Evolutionary conservation across 2,113 vertebrate genomes (phyloP), one percentile per base, ranked within the genome.

Genomic region (Camarhynchus parvulus): DNA sequence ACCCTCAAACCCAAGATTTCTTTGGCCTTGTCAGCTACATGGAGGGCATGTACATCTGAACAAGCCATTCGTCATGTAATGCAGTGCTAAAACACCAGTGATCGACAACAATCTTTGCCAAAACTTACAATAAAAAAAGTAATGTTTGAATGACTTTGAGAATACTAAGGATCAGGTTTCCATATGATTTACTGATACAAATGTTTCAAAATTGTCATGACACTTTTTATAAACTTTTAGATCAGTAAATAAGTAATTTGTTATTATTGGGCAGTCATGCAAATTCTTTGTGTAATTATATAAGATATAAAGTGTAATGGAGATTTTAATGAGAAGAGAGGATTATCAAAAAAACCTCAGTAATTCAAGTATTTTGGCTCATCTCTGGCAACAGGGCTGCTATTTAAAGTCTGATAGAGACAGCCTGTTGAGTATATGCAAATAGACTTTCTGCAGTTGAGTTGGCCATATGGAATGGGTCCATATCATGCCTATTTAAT

Each of bases 371-470:
- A 83, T 37, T 28, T 63, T 53, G 33, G 44, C 73, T 61, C 35
- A 81, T 81, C 35, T 68, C 53, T 73, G 73, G 66, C 50, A 95
- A 56, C 19, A 68, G 35, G 35, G 52, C 42, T 35, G 31, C 41
- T 94, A 74, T 94, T 92, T 93, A 83, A 96, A 85, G 15, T 73
- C 56, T 81, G 53, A 77, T 12, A 86, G 76, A 87, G 83, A 73
- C 63, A 89, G 42, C n/a, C 83, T 58, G n/a, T 89, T 3, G 50
- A 74, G 74, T 56, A 70, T 21, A 92, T 63, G 82, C 78, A 95
- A 96, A 91, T 76, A 84, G 46, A 47, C 10, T 90, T 95, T 61
- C 52, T 78, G 30, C 79, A 83, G 39, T 72, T 66, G 66, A 92
- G 58, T 67, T 81, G 49, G 33, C 81, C 75, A 67, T 89, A 90